These are phyloP conservation scores for Eilema depressum DNA, from an alignment of 2,888 invertebrate genomes.

Conservation along the genomic window DNA sequence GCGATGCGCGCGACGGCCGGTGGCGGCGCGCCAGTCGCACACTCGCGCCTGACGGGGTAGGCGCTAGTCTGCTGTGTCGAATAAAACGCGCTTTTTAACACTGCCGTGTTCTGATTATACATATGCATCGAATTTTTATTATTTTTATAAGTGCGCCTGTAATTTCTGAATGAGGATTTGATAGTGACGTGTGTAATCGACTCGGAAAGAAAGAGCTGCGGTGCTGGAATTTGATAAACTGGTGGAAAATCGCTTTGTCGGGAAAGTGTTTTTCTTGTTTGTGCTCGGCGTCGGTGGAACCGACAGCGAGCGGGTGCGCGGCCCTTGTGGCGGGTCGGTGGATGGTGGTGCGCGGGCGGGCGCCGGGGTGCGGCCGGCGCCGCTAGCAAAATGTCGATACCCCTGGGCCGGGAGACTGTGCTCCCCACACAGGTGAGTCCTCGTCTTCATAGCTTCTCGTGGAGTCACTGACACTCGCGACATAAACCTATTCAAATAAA, in stretches of 20 bases:
- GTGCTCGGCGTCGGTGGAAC: conserved; percentile 66
- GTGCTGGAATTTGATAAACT: conserved; percentile 54
- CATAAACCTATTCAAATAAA: neutral
- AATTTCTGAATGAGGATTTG: conserved; percentile 56
- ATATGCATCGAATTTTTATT: conserved; percentile 56
- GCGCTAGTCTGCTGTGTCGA: conserved; percentile 61
- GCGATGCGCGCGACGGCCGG: conserved; percentile 60
- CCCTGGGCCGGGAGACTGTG: conserved; percentile 84
- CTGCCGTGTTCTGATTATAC: conserved; percentile 56
- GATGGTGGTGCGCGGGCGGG: conserved; percentile 83
- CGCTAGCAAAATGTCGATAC: conserved; percentile 86
- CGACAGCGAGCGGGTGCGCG: conserved; percentile 64
- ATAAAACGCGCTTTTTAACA: conserved; percentile 63
- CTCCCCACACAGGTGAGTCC: conserved; percentile 84
- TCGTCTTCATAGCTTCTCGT: conserved; percentile 21
- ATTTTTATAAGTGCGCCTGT: conserved; percentile 55
- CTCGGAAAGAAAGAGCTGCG: conserved; percentile 44
- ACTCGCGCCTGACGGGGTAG: conserved; percentile 73
- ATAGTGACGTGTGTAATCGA: conserved; percentile 63
- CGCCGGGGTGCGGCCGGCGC: conserved; percentile 86
- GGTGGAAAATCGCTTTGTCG: conserved; percentile 65
- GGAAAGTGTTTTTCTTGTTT: conserved; percentile 82
- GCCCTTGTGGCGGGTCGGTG: conserved; percentile 76
- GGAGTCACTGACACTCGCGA: neutral
- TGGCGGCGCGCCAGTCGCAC: conserved; percentile 74